Evolutionary conservation across 2,113 vertebrate species (phyloP).

Genomic region (Zosterops japonicus): DNA sequence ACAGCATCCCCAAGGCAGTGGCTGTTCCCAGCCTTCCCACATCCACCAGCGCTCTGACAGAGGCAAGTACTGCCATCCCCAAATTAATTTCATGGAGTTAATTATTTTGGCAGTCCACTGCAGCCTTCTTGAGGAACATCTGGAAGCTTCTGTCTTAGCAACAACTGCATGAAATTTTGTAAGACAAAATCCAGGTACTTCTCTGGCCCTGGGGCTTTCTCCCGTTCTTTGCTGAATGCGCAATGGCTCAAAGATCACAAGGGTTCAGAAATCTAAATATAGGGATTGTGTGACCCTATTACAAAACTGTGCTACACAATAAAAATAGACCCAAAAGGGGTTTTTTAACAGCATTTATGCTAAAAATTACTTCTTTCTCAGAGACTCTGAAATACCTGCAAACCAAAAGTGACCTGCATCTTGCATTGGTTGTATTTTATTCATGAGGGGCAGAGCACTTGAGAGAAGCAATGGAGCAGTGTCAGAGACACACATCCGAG

Average conservation of each 20-base stretch:
- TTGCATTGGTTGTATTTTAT: neutral
- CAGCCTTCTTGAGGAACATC: neutral
- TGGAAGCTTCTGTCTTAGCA: neutral
- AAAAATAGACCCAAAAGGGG: constrained; percentile 20
- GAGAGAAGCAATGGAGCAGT: neutral
- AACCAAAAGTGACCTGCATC: constrained; percentile 14
- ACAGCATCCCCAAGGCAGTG: neutral
- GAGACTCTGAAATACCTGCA: neutral
- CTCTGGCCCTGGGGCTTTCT: constrained; percentile 26
- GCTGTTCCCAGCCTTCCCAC: neutral
- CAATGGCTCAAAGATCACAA: neutral
- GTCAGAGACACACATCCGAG: neutral
- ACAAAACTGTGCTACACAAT: constrained; percentile 23
- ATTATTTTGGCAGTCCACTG: neutral
- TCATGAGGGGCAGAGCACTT: constrained; percentile 11
- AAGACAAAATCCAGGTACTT: neutral
- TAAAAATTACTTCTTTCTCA: neutral
- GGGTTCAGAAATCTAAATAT: constrained; percentile 43
- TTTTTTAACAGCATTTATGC: neutral
- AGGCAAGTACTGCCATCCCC: neutral
- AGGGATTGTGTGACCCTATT: constrained; percentile 9
- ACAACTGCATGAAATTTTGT: neutral
- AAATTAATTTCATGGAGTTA: neutral
- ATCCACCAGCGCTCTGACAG: neutral
- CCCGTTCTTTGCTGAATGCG: neutral